Evolutionary conservation across 2,797 vertebrate species (phyloP).

Genomic region (Lithobates sylvaticus): DNA sequence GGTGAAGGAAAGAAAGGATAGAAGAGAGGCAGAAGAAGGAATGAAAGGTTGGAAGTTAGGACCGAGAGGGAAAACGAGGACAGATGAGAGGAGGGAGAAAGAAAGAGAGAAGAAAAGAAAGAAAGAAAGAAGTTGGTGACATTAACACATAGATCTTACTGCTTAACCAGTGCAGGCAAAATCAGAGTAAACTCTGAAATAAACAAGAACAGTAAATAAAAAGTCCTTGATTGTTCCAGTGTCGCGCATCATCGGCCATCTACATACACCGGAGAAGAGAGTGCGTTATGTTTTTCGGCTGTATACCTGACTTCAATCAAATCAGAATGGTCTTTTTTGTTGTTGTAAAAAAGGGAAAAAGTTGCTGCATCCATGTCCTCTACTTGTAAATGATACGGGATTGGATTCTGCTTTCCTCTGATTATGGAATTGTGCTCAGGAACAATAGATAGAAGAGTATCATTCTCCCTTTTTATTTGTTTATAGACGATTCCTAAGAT

Average conservation of each 20-base stretch:
- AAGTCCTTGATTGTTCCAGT: background rate
- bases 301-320: background rate
- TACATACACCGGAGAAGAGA: background rate
- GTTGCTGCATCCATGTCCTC: background rate
- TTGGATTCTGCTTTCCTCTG: constrained; percentile 23
- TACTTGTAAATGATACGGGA: constrained; percentile 31
- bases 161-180: too few relatives aligned
- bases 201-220: background rate
- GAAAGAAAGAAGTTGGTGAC: too few relatives aligned
- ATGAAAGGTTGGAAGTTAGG: too few relatives aligned
- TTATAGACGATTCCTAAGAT: background rate
- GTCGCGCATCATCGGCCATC: background rate
- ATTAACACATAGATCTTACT: too few relatives aligned
- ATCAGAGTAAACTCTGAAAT: background rate
- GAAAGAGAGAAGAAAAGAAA: background rate
- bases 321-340: background rate
- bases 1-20: too few relatives aligned
- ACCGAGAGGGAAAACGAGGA: too few relatives aligned
- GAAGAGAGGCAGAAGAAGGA: too few relatives aligned
- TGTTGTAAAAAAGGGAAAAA: background rate
- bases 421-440: constrained; percentile 39
- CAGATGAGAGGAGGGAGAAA: background rate
- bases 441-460: constrained; percentile 28
- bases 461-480: constrained; percentile 24
- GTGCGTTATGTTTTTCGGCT: background rate